Base-by-base conservation (phyloP, 2,113 vertebrate species). In the Canis aureus region DNA sequence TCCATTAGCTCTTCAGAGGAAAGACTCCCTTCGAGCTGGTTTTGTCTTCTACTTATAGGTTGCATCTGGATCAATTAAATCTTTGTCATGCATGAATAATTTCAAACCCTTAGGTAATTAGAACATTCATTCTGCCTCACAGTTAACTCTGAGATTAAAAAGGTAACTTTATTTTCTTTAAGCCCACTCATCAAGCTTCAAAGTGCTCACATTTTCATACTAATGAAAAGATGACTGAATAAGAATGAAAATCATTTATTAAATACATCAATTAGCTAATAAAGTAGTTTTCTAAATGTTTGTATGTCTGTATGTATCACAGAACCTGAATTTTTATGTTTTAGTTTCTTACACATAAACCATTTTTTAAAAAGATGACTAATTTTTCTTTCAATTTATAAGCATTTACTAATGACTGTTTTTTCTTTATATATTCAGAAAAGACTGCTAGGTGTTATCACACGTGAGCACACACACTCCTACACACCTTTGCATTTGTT, bases 61-160 rank as follows among this genome's bases (percentile, higher is more conserved):
- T 60, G 59, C 27, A 94, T 38, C 11, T 66, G 20, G 51, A 55
- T 91, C 89, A 97, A 11, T 83, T 92, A 84, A 67, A 29, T 86
- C 57, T 87, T 74, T 94, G 19, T 2, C 43, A 13, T 29, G 49
- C n/a, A n/a, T 64, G 67, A 95, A 88, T 84, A 64, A 89, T 66
- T 94, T 84, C 76, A 83, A 5, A 19, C 32, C 55, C n/a, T 64
- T 15, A 51, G 22, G 38, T 69, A 96, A 94, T 78, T 49, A 88
- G 82, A 76, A 78, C 43, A 51, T 43, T 87, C 13, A 5, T 84
- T 84, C 6, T 96, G 55, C 23, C 23, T 91, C 62, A 83, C 27
- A 57, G 78, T 89, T 89, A 82, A 91, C n/a, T 91, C 29, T 25
- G 23, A 71, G 60, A 78, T 94, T 71, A 69, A 71, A 94, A 83